A percentile compares a stretch with the other conserved stretches of the same genome.
Conservation (phyloP, 1,140 invertebrate genomes). For the Saxidomus purpurata region DNA sequence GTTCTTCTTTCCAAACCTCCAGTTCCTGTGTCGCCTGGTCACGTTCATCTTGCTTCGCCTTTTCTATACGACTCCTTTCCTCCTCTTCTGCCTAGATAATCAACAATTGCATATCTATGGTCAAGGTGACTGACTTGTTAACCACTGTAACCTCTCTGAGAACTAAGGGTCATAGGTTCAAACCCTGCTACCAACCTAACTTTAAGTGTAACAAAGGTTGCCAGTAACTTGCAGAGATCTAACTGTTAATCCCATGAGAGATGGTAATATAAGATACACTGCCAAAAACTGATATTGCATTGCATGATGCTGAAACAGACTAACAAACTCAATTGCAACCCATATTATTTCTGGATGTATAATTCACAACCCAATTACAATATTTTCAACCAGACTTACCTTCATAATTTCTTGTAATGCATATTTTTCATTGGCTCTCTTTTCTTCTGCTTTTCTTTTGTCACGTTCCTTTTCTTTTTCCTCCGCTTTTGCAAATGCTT, state of each 20-base stretch:
- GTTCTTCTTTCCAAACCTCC: conserved; percentile 89
- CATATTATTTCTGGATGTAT: too few species aligned
- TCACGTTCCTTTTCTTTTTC: conserved; percentile 74
- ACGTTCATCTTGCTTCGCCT: conserved; percentile 87
- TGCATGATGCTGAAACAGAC: background rate
- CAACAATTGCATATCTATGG: too few species aligned
- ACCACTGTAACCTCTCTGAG: too few species aligned
- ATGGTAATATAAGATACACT: too few species aligned
- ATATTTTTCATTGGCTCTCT: conserved; percentile 79
- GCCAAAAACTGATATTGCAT: background rate
- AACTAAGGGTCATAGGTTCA: too few species aligned
- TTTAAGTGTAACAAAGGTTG: too few species aligned
- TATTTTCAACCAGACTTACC: conserved; percentile 60
- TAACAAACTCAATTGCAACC: too few species aligned
- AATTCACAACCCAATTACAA: too few species aligned
- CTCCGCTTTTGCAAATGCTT: conserved; percentile 76
- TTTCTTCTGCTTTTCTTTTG: conserved; percentile 77
- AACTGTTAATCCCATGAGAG: too few species aligned
- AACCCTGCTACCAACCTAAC: too few species aligned
- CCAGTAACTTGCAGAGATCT: too few species aligned
- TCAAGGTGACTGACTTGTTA: too few species aligned
- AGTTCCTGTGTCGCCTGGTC: conserved; percentile 90
- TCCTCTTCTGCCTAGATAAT: conserved; percentile 90
- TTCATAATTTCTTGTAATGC: conserved; percentile 83
- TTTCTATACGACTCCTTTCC: conserved; percentile 87